A percentile compares a stretch with the other conserved stretches of the same genome.
Evolutionary conservation across 1,140 invertebrate genomes (phyloP).

Genomic region (Brachionus koreanus): DNA sequence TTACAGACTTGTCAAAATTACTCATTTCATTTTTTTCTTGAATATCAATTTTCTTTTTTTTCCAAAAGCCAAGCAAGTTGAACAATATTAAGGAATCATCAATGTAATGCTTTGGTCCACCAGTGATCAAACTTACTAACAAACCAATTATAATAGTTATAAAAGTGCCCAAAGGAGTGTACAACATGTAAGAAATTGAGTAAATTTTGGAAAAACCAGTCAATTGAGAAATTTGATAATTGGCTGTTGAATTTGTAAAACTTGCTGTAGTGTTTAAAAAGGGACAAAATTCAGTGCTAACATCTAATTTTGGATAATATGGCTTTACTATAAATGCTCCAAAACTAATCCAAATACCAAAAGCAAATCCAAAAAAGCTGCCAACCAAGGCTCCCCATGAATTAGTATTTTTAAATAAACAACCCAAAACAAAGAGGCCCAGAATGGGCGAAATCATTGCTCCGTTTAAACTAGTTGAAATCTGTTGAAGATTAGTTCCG

Average conservation of each 20-base stretch:
- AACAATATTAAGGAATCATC: conserved; percentile 18
- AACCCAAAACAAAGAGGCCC: conserved; percentile 54
- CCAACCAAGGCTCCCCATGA: neutral
- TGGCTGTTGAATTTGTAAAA: neutral
- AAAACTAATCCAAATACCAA: conserved; percentile 17
- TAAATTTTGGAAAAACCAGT: conserved; percentile 59
- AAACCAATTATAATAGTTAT: conserved; percentile 64
- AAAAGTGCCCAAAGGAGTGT: conserved; percentile 70
- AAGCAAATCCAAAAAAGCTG: neutral
- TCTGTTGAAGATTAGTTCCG: conserved; percentile 48
- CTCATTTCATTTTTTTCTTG: neutral
- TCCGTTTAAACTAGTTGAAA: conserved; percentile 53
- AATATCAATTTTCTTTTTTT: conserved; percentile 1
- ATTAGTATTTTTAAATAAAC: conserved; percentile 55
- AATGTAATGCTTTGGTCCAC: neutral
- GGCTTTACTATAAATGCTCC: conserved; percentile 4
- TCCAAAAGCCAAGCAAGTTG: neutral
- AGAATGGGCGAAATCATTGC: conserved; percentile 53
- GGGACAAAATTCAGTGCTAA: neutral
- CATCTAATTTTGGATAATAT: conserved; percentile 7
- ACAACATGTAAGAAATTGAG: conserved; percentile 77
- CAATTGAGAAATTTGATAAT: neutral
- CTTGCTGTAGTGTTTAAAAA: neutral
- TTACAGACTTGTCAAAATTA: neutral
- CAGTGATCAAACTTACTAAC: conserved; percentile 67